Percentiles rank a stretch among this genome's conserved stretches.
phyloP scores from a whole-genome alignment of 1,140 invertebrate genomes.

The Bombus superbus region DNA sequence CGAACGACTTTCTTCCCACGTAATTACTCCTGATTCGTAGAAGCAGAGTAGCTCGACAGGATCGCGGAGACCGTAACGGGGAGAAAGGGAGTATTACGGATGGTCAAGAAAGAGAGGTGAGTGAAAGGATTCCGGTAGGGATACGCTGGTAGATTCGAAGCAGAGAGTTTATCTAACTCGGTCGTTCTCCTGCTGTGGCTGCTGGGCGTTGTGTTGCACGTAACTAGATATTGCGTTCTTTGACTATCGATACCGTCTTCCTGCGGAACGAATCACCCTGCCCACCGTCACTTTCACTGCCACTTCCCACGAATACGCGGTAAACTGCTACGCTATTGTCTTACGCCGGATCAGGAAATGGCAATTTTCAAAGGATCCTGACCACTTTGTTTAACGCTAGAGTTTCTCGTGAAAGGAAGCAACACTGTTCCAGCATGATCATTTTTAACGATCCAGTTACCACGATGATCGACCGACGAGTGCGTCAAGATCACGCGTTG shows the following conservation, averaged over 20 bases:
- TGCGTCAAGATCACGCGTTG: conserved; percentile 19
- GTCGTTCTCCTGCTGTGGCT: not conserved
- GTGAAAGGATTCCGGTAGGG: conserved; percentile 65
- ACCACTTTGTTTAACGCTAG: not conserved
- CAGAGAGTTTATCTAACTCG: conserved; percentile 18
- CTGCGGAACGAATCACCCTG: conserved; percentile 21
- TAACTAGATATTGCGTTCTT: conserved; percentile 70
- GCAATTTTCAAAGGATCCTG: not conserved
- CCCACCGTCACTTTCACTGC: conserved; percentile 71
- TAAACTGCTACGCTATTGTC: conserved; percentile 50
- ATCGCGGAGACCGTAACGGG: not conserved
- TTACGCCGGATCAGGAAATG: conserved; percentile 6
- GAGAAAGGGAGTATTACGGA: conserved; percentile 31
- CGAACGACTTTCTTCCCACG: conserved; percentile 59
- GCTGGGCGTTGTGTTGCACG: conserved; percentile 49
- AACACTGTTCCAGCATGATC: not conserved
- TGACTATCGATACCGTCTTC: conserved; percentile 40
- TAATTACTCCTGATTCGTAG: conserved; percentile 47
- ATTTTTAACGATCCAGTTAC: conserved; percentile 20
- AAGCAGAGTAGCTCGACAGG: not conserved
- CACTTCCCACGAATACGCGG: not conserved
- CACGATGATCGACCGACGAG: conserved; percentile 1
- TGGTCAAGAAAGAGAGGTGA: conserved; percentile 55
- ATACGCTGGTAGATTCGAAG: conserved; percentile 27
- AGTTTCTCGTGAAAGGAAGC: not conserved